Evolutionary conservation across 2,888 invertebrate genomes (phyloP).

Genomic region (Lordiphosa andalusiaca): DNA sequence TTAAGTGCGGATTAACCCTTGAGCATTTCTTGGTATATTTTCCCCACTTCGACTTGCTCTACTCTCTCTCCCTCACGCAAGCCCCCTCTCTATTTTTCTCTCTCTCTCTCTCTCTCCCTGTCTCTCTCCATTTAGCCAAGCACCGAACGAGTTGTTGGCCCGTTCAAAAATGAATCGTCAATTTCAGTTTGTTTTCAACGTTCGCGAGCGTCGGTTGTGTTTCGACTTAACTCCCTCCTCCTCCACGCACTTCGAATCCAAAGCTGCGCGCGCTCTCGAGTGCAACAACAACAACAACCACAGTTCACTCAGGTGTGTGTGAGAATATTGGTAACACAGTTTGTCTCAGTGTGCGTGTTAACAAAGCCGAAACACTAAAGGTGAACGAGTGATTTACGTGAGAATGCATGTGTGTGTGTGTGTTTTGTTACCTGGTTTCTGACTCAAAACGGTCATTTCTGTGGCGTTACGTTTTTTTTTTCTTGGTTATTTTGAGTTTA

Average conservation of each 20-base stretch:
- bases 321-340: conserved; percentile 58
- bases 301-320: conserved; percentile 49
- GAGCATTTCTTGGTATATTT: neutral
- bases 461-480: conserved; percentile 64
- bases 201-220: conserved; percentile 55
- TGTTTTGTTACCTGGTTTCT: conserved; percentile 42
- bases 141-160: conserved; percentile 13
- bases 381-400: conserved; percentile 4
- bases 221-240: neutral
- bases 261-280: conserved; percentile 60
- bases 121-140: conserved; percentile 8
- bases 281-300: conserved; percentile 16
- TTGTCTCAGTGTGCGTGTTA: conserved; percentile 39
- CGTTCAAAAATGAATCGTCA: conserved; percentile 10
- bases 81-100: conserved; percentile 8
- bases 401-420: conserved; percentile 18
- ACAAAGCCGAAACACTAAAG: conserved; percentile 26
- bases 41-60: neutral
- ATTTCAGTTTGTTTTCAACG: conserved; percentile 55
- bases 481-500: conserved; percentile 30
- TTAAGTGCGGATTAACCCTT: conserved; percentile 1
- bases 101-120: conserved; percentile 26
- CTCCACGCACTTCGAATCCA: conserved; percentile 10
- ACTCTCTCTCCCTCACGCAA: conserved; percentile 1
- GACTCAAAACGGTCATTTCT: conserved; percentile 72